Percentiles rank a stretch among this genome's conserved stretches.
phyloP scores from a whole-genome alignment of 2,888 invertebrate species.

The Leptodirus hochenwartii region DNA sequence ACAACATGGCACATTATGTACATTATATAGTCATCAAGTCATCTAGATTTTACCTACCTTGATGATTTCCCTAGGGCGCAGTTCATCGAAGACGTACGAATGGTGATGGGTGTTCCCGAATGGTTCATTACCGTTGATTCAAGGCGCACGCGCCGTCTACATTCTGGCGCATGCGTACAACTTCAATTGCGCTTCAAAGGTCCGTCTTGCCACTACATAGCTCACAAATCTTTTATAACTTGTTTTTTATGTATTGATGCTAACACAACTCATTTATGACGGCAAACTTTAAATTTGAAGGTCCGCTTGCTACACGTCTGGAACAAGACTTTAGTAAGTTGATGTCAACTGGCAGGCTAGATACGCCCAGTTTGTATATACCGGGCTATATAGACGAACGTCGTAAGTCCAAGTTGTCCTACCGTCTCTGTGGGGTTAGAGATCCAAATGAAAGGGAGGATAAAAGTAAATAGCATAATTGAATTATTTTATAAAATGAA shows the following conservation, averaged over 20 bases:
- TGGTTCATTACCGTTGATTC: conserved; percentile 82
- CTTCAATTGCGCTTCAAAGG: conserved; percentile 73
- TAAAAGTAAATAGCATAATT: too few relatives aligned
- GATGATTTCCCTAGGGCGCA: conserved; percentile 46
- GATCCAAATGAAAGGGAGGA: conserved; percentile 57
- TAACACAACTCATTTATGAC: background rate
- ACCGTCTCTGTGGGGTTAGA: conserved; percentile 55
- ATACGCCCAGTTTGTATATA: conserved; percentile 55
- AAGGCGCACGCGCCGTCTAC: conserved; percentile 56
- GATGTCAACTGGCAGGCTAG: conserved; percentile 53
- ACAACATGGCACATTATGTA: too few relatives aligned
- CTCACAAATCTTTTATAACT: conserved; percentile 7
- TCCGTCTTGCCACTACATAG: too few relatives aligned
- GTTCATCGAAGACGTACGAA: conserved; percentile 65
- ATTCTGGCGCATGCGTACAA: conserved; percentile 66
- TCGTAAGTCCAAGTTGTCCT: conserved; percentile 50
- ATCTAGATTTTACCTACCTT: too few relatives aligned
- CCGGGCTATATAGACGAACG: conserved; percentile 58
- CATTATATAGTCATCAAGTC: too few relatives aligned
- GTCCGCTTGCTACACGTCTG: conserved; percentile 57
- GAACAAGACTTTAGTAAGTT: conserved; percentile 67
- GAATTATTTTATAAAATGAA: too few relatives aligned
- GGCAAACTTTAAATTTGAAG: too few relatives aligned
- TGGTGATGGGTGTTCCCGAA: conserved; percentile 69
- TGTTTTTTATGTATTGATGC: too few relatives aligned